These are phyloP conservation scores for Diplogasteroides magnus DNA, from an alignment of 1,140 invertebrate genomes.

Conservation along the genomic window DNA sequence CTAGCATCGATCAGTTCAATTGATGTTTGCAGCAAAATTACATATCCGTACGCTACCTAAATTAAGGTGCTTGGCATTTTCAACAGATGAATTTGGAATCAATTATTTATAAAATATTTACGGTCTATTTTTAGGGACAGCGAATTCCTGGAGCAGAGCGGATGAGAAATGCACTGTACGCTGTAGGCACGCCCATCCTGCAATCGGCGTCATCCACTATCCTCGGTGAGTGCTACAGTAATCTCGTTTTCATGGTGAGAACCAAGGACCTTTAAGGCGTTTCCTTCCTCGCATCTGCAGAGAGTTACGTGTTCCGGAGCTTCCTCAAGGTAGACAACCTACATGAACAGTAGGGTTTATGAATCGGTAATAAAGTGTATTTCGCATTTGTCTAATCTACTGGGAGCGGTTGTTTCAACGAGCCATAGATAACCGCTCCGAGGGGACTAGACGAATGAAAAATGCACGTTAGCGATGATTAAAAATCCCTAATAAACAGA, in stretches of 20 bases:
- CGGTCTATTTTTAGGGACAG: slow-evolving; percentile 61
- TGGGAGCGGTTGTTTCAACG: no score
- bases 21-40: no score
- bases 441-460: no score
- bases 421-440: no score
- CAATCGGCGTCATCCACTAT: slow-evolving; percentile 89
- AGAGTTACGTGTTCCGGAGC: slow-evolving; percentile 92
- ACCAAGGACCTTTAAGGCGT: slow-evolving; percentile 63
- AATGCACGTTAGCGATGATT: no score
- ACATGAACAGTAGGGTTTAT: no score
- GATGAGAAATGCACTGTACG: slow-evolving; percentile 74
- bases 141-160: slow-evolving; percentile 60
- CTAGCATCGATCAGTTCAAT: no score
- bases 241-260: neutral
- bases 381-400: no score
- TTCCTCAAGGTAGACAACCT: slow-evolving; percentile 86
- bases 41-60: no score
- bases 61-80: no score
- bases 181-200: slow-evolving; percentile 79
- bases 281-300: slow-evolving; percentile 75
- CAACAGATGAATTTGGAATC: no score
- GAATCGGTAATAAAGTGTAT: no score
- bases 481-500: neutral
- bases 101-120: slow-evolving; percentile 71
- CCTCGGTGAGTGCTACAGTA: slow-evolving; percentile 62